Conservation (phyloP, 2,888 invertebrate species). For the Amphipoea lucens region DNA sequence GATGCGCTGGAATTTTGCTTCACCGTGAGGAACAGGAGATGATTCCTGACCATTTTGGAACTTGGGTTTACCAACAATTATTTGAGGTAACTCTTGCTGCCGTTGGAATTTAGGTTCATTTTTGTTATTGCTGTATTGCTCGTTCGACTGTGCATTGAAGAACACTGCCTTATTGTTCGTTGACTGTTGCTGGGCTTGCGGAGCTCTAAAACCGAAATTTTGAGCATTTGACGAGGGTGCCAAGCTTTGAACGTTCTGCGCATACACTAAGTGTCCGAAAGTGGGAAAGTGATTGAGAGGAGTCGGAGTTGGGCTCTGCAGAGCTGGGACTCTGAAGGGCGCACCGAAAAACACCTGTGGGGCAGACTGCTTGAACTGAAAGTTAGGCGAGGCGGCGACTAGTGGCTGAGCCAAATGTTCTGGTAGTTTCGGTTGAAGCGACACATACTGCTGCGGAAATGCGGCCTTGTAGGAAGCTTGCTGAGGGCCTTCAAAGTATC, state of each 20-base stretch:
- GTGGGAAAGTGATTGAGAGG: conserved; percentile 71
- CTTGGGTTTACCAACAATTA: conserved; percentile 56
- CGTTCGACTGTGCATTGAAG: conserved; percentile 70
- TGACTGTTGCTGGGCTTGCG: conserved; percentile 75
- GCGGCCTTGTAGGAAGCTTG: conserved; percentile 78
- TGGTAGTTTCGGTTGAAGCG: conserved; percentile 82
- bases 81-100: conserved; percentile 53
- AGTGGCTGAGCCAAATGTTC: conserved; percentile 84
- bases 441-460: conserved; percentile 84
- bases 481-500: conserved; percentile 80
- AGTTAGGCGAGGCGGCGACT: conserved; percentile 76
- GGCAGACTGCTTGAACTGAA: conserved; percentile 76
- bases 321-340: conserved; percentile 75
- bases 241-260: conserved; percentile 73
- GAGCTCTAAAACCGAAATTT: conserved; percentile 44
- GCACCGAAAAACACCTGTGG: conserved; percentile 78
- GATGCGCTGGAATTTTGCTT: conserved; percentile 49
- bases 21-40: conserved; percentile 38
- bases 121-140: conserved; percentile 69
- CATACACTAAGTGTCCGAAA: conserved; percentile 74
- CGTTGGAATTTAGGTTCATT: conserved; percentile 66
- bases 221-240: conserved; percentile 63
- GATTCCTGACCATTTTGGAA: conserved; percentile 71
- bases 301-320: conserved; percentile 74
- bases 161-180: conserved; percentile 77